These are phyloP conservation scores for Leptinotarsa tumamoca DNA, from an alignment of 2,888 invertebrate genomes.

Conservation along the genomic window DNA sequence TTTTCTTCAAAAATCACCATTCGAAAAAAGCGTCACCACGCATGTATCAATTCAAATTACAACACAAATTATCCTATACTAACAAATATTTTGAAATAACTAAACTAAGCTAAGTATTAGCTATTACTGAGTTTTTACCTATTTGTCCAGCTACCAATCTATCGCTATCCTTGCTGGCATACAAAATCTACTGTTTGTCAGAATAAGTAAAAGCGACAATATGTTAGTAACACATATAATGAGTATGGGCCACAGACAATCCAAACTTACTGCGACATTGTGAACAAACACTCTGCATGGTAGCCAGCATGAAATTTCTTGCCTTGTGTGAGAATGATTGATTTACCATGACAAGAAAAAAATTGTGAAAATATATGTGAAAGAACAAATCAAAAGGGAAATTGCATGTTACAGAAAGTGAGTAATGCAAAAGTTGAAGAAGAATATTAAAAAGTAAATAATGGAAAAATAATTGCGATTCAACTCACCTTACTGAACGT, in stretches of 20 bases:
- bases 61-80: not conserved
- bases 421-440: conserved; percentile 30
- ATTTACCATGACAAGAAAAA: conserved; percentile 49
- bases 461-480: not conserved
- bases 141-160: conserved; percentile 26
- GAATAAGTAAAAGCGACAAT: conserved; percentile 22
- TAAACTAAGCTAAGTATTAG: conserved; percentile 6
- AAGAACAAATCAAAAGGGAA: conserved; percentile 27
- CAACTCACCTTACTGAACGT: conserved; percentile 52
- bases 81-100: not conserved
- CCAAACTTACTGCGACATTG: conserved; percentile 67
- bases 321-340: conserved; percentile 59
- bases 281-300: conserved; percentile 64
- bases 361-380: conserved; percentile 35
- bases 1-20: no score
- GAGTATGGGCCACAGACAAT: conserved; percentile 41
- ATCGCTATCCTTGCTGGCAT: conserved; percentile 25
- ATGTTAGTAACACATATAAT: conserved; percentile 43
- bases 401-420: conserved; percentile 27
- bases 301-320: conserved; percentile 65
- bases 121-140: conserved; percentile 10
- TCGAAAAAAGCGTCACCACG: not conserved
- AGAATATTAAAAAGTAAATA: conserved; percentile 1
- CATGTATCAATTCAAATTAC: not conserved
- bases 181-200: conserved; percentile 9